phyloP scores from a whole-genome alignment of 2,797 vertebrate genomes.

The Arrhamphus sclerolepis region DNA sequence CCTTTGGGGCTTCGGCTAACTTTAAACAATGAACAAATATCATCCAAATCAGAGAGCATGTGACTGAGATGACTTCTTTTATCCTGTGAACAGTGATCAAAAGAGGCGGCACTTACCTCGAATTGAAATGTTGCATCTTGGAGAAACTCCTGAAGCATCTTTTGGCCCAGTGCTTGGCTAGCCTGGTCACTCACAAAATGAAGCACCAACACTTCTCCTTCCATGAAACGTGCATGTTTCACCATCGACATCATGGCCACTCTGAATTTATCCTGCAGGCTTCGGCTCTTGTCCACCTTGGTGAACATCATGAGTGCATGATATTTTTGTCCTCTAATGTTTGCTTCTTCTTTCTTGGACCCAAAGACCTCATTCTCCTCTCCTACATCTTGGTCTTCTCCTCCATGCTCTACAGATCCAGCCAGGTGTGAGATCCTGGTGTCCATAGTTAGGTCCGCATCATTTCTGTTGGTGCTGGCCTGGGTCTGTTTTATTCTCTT shows the following conservation, averaged over 20 bases:
- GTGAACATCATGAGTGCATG: slow-evolving; percentile 95
- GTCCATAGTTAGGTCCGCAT: slow-evolving; percentile 77
- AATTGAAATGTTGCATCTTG: slow-evolving; percentile 84
- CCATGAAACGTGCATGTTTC: slow-evolving; percentile 82
- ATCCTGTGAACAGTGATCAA: too few relatives aligned
- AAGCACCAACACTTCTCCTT: slow-evolving; percentile 85
- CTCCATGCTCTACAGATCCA: slow-evolving; percentile 37
- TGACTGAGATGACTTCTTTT: too few relatives aligned
- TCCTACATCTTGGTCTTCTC: slow-evolving; percentile 6
- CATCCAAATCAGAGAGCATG: too few relatives aligned
- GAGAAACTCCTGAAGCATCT: slow-evolving; percentile 85
- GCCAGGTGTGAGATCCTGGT: slow-evolving; percentile 52
- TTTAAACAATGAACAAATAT: too few relatives aligned
- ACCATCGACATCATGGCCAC: slow-evolving; percentile 89
- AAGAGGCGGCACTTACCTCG: slow-evolving; percentile 79
- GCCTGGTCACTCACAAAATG: slow-evolving; percentile 91
- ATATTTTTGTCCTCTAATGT: slow-evolving; percentile 59
- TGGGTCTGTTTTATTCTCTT: slow-evolving; percentile 87
- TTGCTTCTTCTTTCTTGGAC: slow-evolving; percentile 25
- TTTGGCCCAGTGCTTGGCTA: slow-evolving; percentile 83
- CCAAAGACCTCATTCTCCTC: slow-evolving; percentile 22
- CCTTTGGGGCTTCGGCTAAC: too few relatives aligned
- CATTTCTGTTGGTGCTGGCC: slow-evolving; percentile 80
- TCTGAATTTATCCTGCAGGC: slow-evolving; percentile 87
- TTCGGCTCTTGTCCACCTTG: slow-evolving; percentile 86